A percentile compares a stretch with the other conserved stretches of the same genome.
Evolutionary conservation across 2,888 invertebrate species (phyloP).

Genomic region (Drosophila sordidula): DNA sequence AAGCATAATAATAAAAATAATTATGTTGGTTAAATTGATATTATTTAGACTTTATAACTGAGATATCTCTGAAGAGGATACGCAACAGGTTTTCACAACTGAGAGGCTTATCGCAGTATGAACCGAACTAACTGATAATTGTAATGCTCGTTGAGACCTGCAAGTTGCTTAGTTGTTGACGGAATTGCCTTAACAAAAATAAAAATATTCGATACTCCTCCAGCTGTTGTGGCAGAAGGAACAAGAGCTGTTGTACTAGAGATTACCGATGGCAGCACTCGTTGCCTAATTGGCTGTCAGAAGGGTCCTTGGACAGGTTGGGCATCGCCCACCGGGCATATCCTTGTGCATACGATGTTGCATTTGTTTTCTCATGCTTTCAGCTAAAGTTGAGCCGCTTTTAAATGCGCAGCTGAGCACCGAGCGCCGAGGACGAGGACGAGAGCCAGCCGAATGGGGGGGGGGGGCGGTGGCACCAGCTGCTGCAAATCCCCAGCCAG

Average conservation of each 20-base stretch:
- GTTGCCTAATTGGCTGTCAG: constrained; percentile 33
- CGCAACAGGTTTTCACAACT: no score
- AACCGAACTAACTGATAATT: no score
- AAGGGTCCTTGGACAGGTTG: constrained; percentile 8
- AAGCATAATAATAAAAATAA: no score
- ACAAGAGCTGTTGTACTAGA: not conserved
- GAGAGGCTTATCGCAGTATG: no score
- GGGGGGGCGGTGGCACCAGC: not conserved
- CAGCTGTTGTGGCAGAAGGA: not conserved
- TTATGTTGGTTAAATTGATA: no score
- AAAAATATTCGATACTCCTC: not conserved
- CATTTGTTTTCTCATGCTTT: constrained; percentile 7
- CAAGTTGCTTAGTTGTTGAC: no score
- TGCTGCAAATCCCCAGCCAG: constrained; percentile 39
- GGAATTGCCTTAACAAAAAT: no score
- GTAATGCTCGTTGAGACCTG: no score
- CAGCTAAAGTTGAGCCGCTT: constrained; percentile 40
- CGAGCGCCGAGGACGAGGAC: constrained; percentile 1
- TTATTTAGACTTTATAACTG: no score
- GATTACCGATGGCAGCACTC: not conserved
- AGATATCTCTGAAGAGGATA: no score
- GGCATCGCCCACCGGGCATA: constrained; percentile 3
- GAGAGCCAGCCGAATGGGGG: no score
- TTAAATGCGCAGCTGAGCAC: constrained; percentile 35
- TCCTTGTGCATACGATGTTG: constrained; percentile 1